phyloP scores from a whole-genome alignment of 2,113 vertebrate species.

The Eolophus roseicapilla region DNA sequence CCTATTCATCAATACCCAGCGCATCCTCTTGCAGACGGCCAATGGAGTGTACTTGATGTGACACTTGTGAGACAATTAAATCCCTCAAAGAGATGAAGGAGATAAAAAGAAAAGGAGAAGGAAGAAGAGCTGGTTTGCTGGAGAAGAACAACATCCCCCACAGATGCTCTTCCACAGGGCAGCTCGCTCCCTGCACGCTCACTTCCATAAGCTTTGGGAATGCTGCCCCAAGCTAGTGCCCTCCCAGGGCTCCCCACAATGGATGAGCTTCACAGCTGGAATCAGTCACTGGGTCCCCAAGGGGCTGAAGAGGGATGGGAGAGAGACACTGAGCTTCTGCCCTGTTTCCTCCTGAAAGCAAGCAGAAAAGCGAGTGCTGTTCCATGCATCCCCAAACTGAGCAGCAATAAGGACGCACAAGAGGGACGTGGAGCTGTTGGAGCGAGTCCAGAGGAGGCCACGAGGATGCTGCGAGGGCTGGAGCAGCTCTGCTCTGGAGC shows the following conservation, averaged over 20 bases:
- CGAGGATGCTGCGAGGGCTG: not conserved
- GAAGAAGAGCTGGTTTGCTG: conserved; percentile 12
- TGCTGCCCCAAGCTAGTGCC: not conserved
- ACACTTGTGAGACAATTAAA: conserved; percentile 65
- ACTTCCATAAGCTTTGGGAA: not conserved
- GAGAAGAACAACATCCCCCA: not conserved
- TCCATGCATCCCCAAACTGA: not conserved
- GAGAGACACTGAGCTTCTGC: not conserved
- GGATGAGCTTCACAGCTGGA: not conserved
- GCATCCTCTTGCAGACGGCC: conserved; percentile 7
- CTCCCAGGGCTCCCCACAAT: not conserved
- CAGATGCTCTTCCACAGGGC: not conserved
- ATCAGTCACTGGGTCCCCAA: not conserved
- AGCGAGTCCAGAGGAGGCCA: not conserved
- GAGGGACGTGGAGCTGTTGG: not conserved
- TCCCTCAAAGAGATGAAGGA: conserved; percentile 42
- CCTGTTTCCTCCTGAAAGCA: not conserved
- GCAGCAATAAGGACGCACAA: not conserved
- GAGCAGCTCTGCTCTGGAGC: not conserved
- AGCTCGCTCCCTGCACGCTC: not conserved
- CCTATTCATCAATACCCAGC: conserved; percentile 3
- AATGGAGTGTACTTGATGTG: conserved; percentile 28
- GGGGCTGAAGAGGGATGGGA: not conserved
- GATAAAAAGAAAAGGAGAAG: not conserved
- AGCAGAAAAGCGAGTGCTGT: not conserved